Base-by-base conservation (phyloP, 2,113 vertebrate genomes). In the Lota lota region DNA sequence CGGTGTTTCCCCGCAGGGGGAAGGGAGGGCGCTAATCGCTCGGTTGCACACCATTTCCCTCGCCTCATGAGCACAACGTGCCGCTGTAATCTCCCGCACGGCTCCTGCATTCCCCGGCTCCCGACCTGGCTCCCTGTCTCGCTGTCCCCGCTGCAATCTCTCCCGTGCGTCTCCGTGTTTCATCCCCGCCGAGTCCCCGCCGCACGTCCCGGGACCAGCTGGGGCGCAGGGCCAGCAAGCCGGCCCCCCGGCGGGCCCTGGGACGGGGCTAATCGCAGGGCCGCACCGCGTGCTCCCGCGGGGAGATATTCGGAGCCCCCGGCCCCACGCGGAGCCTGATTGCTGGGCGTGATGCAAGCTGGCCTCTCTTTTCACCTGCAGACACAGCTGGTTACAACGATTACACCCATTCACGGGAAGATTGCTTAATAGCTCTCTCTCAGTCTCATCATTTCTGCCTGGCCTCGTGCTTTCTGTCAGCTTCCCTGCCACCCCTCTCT, bases 381-480 rank as follows among this genome's bases (percentile, higher is more conserved):
- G 62, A 87, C 88, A 87, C 86, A 89, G 85, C 86, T 89, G 87
- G 78, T 80, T 83, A 73, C 85, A 87, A 24, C 79, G 85, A 88
- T 88, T 84, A 90, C 79, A 88, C 63, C 74, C 68, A 82, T 85
- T 82, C 80, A 79, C 66, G 0, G 84, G 76, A 88, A 85, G 84
- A 88, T 84, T 79, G 81, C 87, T 88, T 87, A 88, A 90, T 88
- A 80, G 88, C 82, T 68, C 68, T 74, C 62, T 75, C 70, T 70
- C 82, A 78, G 78, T 86, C 75, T 78, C 66, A 54, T 84, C 79
- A 74, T 84, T 84, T 74, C 81, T 77, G 69, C 75, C 78, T 74
- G 80, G 68, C 71, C 77, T 79, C 70, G 78, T 77, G 62, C 40
- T 76, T 70, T 82, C 85, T 0, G 72, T 59, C 80, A 85, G 80